Conservation (phyloP, 2,797 vertebrate species). For the Champsocephalus esox region DNA sequence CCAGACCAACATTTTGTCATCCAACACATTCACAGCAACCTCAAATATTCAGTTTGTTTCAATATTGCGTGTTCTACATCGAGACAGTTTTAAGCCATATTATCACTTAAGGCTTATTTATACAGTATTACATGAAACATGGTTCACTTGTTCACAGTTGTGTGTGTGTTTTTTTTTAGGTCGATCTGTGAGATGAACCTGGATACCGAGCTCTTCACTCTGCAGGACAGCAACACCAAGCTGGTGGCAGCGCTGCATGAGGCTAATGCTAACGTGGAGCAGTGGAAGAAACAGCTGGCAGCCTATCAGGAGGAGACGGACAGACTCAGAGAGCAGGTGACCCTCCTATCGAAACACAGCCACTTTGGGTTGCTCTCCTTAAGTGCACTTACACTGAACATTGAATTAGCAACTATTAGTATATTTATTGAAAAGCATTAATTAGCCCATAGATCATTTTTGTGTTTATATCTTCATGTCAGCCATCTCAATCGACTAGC, state of each 20-base stretch:
- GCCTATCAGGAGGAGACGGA: conserved; percentile 94
- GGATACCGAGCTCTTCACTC: conserved; percentile 95
- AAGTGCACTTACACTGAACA: background rate
- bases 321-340: conserved; percentile 90
- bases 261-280: conserved; percentile 93
- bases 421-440: background rate
- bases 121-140: background rate
- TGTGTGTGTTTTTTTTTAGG: conserved; percentile 75
- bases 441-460: background rate
- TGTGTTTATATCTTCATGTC: background rate
- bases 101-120: background rate
- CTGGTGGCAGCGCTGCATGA: conserved; percentile 93
- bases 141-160: background rate
- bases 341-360: background rate
- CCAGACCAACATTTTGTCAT: conserved; percentile 19
- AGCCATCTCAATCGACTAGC: background rate
- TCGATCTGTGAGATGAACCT: conserved; percentile 97
- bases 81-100: background rate
- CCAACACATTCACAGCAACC: background rate
- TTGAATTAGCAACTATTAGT: background rate
- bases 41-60: background rate
- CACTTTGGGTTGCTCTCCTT: background rate
- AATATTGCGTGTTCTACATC: background rate
- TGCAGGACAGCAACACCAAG: conserved; percentile 96
- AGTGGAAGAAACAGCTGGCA: conserved; percentile 96